phyloP scores from a whole-genome alignment of 2,113 vertebrate species.

The Anguilla rostrata region DNA sequence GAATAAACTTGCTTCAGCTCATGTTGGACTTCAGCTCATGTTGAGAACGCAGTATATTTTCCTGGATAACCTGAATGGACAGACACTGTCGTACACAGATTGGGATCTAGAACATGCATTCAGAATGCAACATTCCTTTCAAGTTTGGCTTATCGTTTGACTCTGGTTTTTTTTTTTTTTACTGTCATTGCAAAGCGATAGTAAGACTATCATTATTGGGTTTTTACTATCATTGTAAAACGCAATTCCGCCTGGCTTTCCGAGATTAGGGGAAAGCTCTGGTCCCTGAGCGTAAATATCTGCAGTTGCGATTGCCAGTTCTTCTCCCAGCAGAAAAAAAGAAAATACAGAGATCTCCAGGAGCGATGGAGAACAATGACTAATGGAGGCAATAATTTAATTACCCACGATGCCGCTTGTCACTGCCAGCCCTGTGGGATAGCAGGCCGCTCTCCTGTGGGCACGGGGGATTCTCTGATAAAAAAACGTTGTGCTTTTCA shows the following conservation, averaged over 20 bases:
- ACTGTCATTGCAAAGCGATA: no score
- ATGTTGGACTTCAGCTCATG: no score
- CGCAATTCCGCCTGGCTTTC: not conserved
- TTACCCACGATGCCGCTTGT: not conserved
- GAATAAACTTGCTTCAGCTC: not conserved
- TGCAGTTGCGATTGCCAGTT: not conserved
- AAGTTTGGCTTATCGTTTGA: not conserved
- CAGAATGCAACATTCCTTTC: not conserved
- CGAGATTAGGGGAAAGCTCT: not conserved
- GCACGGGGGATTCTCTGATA: not conserved
- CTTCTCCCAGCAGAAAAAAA: not conserved
- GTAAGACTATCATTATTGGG: no score
- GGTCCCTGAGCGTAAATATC: not conserved
- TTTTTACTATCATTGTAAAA: no score
- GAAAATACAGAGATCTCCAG: not conserved
- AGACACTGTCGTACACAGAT: no score
- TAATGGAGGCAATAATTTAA: constrained; percentile 9
- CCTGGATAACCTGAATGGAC: not conserved
- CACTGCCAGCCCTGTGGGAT: not conserved
- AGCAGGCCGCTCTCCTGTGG: not conserved
- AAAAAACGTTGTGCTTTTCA: not conserved
- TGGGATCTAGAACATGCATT: no score
- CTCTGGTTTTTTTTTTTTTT: no score
- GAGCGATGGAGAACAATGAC: not conserved
- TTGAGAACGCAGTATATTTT: not conserved